Evolutionary conservation across 23 tunicate genomes (phyloP).

Genomic region (Halocynthia roretzi): DNA sequence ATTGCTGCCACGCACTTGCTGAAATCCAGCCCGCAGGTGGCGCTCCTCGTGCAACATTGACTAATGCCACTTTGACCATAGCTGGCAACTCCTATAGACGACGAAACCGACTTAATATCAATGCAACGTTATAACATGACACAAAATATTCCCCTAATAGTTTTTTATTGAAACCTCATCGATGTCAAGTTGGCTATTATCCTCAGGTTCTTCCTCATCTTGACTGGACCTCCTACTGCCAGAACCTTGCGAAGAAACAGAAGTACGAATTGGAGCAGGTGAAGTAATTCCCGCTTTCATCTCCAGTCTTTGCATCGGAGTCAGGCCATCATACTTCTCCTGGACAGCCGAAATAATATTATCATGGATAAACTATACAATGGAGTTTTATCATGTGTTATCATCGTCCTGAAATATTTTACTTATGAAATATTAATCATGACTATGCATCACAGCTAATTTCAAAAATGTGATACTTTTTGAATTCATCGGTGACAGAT

Average conservation of each 20-base stretch:
- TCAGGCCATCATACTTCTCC: slow-evolving; percentile 45
- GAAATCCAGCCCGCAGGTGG: slow-evolving; percentile 56
- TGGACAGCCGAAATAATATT: not conserved
- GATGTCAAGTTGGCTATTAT: too few relatives aligned
- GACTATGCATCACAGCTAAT: too few relatives aligned
- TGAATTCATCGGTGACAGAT: too few relatives aligned
- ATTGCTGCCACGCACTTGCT: slow-evolving; percentile 56
- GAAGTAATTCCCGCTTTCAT: slow-evolving; percentile 27
- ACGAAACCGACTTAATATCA: not conserved
- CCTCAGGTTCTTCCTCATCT: not conserved
- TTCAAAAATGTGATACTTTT: too few relatives aligned
- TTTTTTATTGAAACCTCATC: too few relatives aligned
- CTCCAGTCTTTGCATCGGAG: slow-evolving; percentile 58
- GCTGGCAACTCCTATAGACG: not conserved
- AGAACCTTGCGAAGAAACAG: slow-evolving; percentile 4
- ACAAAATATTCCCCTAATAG: too few relatives aligned
- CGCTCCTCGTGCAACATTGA: slow-evolving; percentile 12
- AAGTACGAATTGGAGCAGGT: not conserved
- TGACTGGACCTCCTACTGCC: slow-evolving; percentile 8
- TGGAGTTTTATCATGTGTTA: too few relatives aligned
- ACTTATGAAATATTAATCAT: too few relatives aligned
- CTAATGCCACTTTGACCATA: slow-evolving; percentile 16
- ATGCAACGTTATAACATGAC: too few relatives aligned
- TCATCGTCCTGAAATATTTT: too few relatives aligned
- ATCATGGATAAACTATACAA: too few relatives aligned